Evolutionary conservation across 2,797 vertebrate species (phyloP).

Genomic region (Takifugu ocellatus): DNA sequence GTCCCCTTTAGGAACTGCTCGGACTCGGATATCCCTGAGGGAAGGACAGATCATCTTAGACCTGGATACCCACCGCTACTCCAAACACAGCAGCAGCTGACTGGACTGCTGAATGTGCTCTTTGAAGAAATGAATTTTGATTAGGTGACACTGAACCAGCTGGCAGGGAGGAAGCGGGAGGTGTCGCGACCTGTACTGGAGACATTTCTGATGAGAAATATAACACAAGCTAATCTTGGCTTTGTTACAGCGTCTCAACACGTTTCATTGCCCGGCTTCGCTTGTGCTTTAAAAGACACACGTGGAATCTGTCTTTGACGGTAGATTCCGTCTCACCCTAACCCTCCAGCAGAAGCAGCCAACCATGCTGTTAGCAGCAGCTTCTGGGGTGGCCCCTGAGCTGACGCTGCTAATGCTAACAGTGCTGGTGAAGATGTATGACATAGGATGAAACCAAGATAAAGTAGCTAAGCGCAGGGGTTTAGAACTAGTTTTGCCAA

Average conservation of each 20-base stretch:
- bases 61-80: slow-evolving; percentile 7
- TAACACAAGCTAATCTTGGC: no score
- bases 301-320: no score
- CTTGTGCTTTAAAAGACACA: no score
- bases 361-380: slow-evolving; percentile 6
- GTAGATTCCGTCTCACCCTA: no score
- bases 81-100: neutral
- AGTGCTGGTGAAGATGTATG: slow-evolving; percentile 26
- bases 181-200: neutral
- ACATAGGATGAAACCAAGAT: slow-evolving; percentile 5
- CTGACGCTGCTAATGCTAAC: slow-evolving; percentile 34
- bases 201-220: no score
- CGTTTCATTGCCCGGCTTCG: neutral
- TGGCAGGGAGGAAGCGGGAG: neutral
- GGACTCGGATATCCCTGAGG: slow-evolving; percentile 93
- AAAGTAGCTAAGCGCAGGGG: neutral
- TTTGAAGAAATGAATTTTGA: slow-evolving; percentile 1
- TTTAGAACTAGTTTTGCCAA: slow-evolving; percentile 12
- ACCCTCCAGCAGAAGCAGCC: no score
- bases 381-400: slow-evolving; percentile 32
- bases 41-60: slow-evolving; percentile 15
- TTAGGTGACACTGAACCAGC: slow-evolving; percentile 4
- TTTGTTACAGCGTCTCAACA: neutral
- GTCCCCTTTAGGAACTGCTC: slow-evolving; percentile 98
- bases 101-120: neutral